A percentile compares a stretch with the other conserved stretches of the same genome.
phyloP scores from a whole-genome alignment of 2,797 vertebrate species.

The Takifugu ocellatus region DNA sequence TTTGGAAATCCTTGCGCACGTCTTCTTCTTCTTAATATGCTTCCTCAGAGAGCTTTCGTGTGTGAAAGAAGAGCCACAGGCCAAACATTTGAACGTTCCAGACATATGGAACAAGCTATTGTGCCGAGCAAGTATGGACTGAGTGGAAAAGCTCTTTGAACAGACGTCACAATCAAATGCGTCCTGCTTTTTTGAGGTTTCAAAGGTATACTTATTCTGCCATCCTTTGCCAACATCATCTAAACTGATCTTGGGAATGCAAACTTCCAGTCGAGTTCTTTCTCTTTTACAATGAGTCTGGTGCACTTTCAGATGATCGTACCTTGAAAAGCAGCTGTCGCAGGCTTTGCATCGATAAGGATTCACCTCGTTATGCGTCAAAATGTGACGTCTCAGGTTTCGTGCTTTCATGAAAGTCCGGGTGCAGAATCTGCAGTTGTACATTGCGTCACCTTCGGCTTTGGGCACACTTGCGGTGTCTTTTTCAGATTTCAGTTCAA shows the following conservation, averaged over 20 bases:
- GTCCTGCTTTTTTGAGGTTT: slow-evolving; percentile 24
- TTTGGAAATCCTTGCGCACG: slow-evolving; percentile 46
- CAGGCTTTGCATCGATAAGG: slow-evolving; percentile 81
- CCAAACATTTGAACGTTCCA: slow-evolving; percentile 68
- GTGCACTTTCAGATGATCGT: slow-evolving; percentile 78
- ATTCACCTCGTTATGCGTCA: slow-evolving; percentile 80
- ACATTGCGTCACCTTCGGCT: slow-evolving; percentile 38
- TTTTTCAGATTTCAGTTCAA: slow-evolving; percentile 17
- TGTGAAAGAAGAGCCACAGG: slow-evolving; percentile 62
- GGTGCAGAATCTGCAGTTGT: slow-evolving; percentile 79
- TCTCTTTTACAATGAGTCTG: slow-evolving; percentile 70
- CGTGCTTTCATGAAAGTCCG: slow-evolving; percentile 73
- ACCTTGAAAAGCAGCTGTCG: slow-evolving; percentile 76
- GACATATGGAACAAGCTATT: slow-evolving; percentile 63
- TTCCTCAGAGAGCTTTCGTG: slow-evolving; percentile 58
- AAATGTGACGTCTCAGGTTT: slow-evolving; percentile 74
- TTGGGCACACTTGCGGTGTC: slow-evolving; percentile 7
- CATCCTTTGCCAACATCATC: slow-evolving; percentile 65
- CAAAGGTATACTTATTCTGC: slow-evolving; percentile 41
- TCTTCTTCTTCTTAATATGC: slow-evolving; percentile 47
- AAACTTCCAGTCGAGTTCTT: slow-evolving; percentile 62
- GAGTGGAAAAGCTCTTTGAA: slow-evolving; percentile 57
- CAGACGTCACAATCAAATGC: slow-evolving; percentile 65
- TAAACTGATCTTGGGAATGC: slow-evolving; percentile 72
- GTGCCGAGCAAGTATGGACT: slow-evolving; percentile 67